Evolutionary conservation across 2,797 vertebrate species (phyloP), one percentile per base, ranked within the genome.

Genomic region (Danio kyathit): DNA sequence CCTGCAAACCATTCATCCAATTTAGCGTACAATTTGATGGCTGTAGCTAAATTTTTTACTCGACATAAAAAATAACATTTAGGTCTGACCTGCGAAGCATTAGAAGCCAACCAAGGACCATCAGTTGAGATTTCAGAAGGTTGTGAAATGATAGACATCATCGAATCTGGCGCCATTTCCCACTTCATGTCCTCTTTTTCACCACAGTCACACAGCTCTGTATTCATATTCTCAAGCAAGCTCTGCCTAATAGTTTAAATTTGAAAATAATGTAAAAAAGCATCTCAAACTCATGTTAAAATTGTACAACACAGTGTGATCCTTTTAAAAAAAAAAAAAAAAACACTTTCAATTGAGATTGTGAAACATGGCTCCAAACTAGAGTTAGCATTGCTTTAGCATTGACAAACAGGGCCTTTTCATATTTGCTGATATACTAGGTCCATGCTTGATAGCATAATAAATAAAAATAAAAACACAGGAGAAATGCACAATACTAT

Each of bases 91-190:
- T 83, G 88, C 0, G 88, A 76, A 6, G 77, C 52, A 49, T 57
- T 48, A 38, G 0, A 75, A 78, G 80, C 77, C 11, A 38, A 85
- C 88, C 90, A 91, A 82, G 86, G 63, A 71, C 84, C 84, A 1
- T 72, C 69, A 5, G 46, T 60, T 76, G 83, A 67, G n/a, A 83
- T 54, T 81, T 87, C 77, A 56, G 51, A 0, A 76, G 71, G 14
- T 52, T 70, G 61, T 88, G 87, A 84, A 89, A 80, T 78, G 76
- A 75, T 88, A 82, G 90, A 89, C 71, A 87, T 77, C 71, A 87
- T 84, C 8, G 86, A 89, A 76, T 82, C 79, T 19, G 49, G 81
- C 2, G 83, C 69, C 48, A 46, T 17, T 79, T 89, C 89, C 70
- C 84, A 87, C 86, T 87, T 90, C 81, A 85, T 88, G 84, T 75